Percentiles rank a stretch among this genome's conserved stretches.
Conservation (phyloP, 2,888 invertebrate genomes). For the Protophormia terraenovae region DNA sequence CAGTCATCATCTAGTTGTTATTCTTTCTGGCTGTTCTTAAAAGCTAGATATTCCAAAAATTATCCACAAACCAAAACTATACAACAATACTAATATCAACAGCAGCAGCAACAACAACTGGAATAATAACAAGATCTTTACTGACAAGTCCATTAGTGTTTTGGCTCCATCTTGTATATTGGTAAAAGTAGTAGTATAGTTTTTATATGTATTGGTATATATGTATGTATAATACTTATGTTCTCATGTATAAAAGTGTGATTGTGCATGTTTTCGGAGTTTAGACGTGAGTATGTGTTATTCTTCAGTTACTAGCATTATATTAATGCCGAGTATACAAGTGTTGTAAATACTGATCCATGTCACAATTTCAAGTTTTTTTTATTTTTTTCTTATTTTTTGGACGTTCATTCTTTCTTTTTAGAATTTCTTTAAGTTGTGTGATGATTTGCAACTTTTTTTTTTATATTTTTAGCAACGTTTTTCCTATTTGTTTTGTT, state of each 20-base stretch:
- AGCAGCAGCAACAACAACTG: neutral
- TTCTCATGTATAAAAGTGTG: neutral
- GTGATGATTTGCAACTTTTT: conserved; percentile 28
- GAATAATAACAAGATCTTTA: conserved; percentile 48
- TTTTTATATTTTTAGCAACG: neutral
- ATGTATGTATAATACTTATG: neutral
- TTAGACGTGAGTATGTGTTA: neutral
- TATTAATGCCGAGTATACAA: conserved; percentile 5
- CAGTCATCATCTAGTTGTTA: conserved; percentile 11
- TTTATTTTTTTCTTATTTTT: neutral
- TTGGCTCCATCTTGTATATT: conserved; percentile 43
- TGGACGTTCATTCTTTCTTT: neutral
- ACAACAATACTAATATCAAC: neutral
- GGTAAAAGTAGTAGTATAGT: neutral
- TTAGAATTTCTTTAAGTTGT: neutral
- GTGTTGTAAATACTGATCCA: conserved; percentile 39
- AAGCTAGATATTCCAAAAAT: conserved; percentile 8
- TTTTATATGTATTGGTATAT: neutral
- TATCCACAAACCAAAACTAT: conserved; percentile 11
- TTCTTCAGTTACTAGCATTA: conserved; percentile 4
- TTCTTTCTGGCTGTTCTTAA: neutral
- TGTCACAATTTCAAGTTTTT: conserved; percentile 27
- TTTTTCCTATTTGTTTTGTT: neutral
- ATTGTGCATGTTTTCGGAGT: neutral
- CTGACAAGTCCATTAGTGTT: conserved; percentile 66